Conservation (phyloP, 2,113 vertebrate genomes). For the Clinocottus analis region DNA sequence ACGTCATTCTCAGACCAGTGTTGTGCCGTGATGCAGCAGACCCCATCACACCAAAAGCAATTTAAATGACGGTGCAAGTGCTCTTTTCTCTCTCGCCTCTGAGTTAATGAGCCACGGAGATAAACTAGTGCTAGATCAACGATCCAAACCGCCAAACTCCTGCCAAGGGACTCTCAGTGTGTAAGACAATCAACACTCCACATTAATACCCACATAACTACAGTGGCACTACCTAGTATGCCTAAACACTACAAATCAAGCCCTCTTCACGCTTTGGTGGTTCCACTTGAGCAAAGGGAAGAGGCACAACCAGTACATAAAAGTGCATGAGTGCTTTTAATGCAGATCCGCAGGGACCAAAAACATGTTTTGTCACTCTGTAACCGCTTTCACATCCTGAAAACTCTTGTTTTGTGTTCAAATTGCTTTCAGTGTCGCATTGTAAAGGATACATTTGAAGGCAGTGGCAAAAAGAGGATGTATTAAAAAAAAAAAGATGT, state of each 20-base stretch:
- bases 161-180: constrained; percentile 32
- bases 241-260: constrained; percentile 35
- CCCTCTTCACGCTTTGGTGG: constrained; percentile 19
- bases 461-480: not conserved
- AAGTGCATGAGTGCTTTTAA: constrained; percentile 25
- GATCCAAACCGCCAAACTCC: constrained; percentile 38
- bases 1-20: constrained; percentile 24
- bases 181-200: constrained; percentile 40
- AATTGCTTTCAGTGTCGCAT: not conserved
- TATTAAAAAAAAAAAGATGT: not conserved
- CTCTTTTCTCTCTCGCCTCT: constrained; percentile 14
- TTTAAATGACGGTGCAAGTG: constrained; percentile 35
- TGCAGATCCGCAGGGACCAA: constrained; percentile 5
- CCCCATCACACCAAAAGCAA: constrained; percentile 37
- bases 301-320: constrained; percentile 8
- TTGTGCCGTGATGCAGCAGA: constrained; percentile 39
- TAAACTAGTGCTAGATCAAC: constrained; percentile 44
- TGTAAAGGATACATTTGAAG: not conserved
- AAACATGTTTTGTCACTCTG: constrained; percentile 15
- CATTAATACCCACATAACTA: constrained; percentile 45
- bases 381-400: constrained; percentile 3
- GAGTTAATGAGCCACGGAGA: constrained; percentile 57
- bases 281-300: constrained; percentile 29
- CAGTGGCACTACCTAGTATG: not conserved
- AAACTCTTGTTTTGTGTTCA: not conserved